Evolutionary conservation across 2,888 invertebrate species (phyloP).

Genomic region (Harpagoxenus sublaevis): DNA sequence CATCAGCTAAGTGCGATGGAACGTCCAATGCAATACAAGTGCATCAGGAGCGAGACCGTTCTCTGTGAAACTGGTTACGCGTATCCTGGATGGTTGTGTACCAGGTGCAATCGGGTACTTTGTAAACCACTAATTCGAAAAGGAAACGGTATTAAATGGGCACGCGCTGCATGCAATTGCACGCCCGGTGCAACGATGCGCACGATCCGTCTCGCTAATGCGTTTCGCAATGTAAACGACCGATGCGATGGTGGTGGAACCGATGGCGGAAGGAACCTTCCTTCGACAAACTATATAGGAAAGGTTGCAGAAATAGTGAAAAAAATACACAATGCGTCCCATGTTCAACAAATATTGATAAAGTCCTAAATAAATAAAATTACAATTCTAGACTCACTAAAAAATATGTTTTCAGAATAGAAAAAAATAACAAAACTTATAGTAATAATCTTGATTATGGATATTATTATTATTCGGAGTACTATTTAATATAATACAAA

Average conservation of each 20-base stretch:
- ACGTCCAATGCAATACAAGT: conserved; percentile 23
- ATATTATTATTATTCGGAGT: not conserved
- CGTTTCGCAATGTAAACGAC: conserved; percentile 55
- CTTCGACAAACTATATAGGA: conserved; percentile 1
- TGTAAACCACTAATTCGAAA: conserved; percentile 39
- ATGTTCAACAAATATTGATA: not conserved
- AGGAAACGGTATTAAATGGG: conserved; percentile 55
- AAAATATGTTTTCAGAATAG: not conserved
- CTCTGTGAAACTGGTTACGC: conserved; percentile 37
- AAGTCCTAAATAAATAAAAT: conserved; percentile 16
- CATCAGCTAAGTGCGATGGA: conserved; percentile 48
- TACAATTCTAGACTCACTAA: not conserved
- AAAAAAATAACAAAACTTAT: not conserved
- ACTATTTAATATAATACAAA: not conserved
- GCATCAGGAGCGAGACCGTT: not conserved
- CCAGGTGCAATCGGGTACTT: conserved; percentile 56
- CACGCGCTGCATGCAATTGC: conserved; percentile 59
- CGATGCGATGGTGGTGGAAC: conserved; percentile 15
- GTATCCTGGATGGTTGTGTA: conserved; percentile 34
- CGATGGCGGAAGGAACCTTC: conserved; percentile 3
- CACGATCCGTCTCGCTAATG: conserved; percentile 49
- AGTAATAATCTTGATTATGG: not conserved
- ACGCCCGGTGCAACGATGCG: conserved; percentile 52
- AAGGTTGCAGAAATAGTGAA: not conserved
- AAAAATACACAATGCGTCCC: not conserved